Conservation (phyloP, 2,888 invertebrate genomes). For the Onthophagus sagittarius region DNA sequence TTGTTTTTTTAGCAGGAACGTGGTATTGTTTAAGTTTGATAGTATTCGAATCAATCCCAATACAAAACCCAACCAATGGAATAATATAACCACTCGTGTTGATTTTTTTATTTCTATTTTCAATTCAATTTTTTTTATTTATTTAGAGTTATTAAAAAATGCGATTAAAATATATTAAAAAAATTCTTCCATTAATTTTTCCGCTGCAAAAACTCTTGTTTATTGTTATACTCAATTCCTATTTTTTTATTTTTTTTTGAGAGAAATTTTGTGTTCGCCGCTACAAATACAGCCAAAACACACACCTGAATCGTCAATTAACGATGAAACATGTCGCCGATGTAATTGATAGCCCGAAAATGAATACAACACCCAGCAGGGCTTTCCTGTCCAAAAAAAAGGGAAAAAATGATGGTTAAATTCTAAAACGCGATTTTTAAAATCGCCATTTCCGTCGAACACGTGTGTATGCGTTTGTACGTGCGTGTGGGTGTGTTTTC, state of each 20-base stretch:
- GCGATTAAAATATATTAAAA: not conserved
- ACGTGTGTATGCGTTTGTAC: no score
- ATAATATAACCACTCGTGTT: not conserved
- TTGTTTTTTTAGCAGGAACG: not conserved
- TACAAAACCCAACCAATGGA: not conserved
- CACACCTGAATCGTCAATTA: not conserved
- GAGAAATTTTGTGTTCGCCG: no score
- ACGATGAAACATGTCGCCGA: not conserved
- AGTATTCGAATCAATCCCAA: not conserved
- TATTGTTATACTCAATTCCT: not conserved
- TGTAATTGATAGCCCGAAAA: not conserved
- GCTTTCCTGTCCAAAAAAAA: not conserved
- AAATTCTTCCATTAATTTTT: not conserved
- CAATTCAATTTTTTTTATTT: not conserved
- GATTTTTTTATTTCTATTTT: not conserved
- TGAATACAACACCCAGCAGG: not conserved
- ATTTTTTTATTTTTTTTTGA: not conserved
- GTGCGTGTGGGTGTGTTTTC: no score
- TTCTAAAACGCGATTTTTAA: not conserved
- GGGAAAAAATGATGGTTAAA: not conserved
- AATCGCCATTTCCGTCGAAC: not conserved
- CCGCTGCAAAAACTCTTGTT: not conserved
- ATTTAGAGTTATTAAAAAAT: not conserved
- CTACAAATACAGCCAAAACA: not conserved
- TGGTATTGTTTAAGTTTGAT: not conserved